Conservation (phyloP, 1,140 invertebrate species). For the Notospermus geniculatus region DNA sequence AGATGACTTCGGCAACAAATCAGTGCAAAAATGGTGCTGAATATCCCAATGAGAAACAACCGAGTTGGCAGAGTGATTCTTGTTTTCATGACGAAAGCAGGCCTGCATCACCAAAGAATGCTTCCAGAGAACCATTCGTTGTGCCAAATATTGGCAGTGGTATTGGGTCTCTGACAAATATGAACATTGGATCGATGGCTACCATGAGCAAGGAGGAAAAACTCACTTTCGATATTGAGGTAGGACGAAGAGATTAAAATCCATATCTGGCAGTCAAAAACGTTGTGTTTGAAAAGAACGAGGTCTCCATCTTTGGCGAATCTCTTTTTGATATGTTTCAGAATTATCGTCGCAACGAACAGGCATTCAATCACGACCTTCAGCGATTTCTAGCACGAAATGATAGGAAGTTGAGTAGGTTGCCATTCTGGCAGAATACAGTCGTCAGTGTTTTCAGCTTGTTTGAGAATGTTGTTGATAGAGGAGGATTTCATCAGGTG, state of each 20-base stretch:
- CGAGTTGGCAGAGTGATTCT: no score
- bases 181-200: slow-evolving; percentile 14
- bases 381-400: slow-evolving; percentile 31
- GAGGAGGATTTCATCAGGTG: slow-evolving; percentile 38
- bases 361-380: slow-evolving; percentile 43
- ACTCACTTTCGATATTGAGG: slow-evolving; percentile 37
- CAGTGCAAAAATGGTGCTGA: no score
- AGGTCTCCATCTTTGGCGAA: neutral
- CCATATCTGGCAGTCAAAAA: neutral
- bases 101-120: slow-evolving; percentile 11
- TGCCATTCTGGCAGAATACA: slow-evolving; percentile 33
- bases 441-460: slow-evolving; percentile 36
- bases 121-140: slow-evolving; percentile 12
- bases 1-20: no score
- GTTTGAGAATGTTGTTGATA: slow-evolving; percentile 37
- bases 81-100: no score
- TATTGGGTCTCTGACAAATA: neutral
- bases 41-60: no score
- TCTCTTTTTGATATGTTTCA: slow-evolving; percentile 13
- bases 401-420: slow-evolving; percentile 17
- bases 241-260: slow-evolving; percentile 17
- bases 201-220: slow-evolving; percentile 35
- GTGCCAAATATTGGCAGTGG: slow-evolving; percentile 13
- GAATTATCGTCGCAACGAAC: slow-evolving; percentile 43
- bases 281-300: neutral